Evolutionary conservation across 2,888 invertebrate genomes (phyloP), one percentile per base, ranked within the genome.

Genomic region (Tubiluchus corallicola): DNA sequence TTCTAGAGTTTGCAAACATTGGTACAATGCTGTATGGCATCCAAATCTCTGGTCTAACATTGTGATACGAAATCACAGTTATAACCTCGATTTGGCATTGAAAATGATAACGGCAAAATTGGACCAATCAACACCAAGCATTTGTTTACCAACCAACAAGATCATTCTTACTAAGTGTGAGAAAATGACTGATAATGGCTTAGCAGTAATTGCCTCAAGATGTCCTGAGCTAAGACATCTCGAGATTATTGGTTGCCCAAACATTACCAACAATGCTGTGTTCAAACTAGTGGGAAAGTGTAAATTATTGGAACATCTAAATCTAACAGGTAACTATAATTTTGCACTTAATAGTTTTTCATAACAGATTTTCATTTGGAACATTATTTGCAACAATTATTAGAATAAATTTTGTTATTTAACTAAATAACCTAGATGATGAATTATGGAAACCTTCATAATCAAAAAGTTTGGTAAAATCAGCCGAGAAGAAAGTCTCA

Each of bases 191-290:
- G 80, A 83, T 59, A 75, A 76, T 47, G 82, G 83, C 15, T 69
- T 85, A 9, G 73, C 77, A 54, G 65, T 80, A 40, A 65, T 85
- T 21, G 79, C 81, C 0, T 72, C 80, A 38, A 71, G 80, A 40
- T 85, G 84, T 64, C 78, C 83, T 1, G 80, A 82, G 59, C 66
- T 87, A 46, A 77, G 81, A 3, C 80, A 81, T 56, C 66, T 87
- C 44, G 82, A 83, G 49, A 68, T 84, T 43, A 79, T 79, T 48
- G 76, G 76, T 2, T 79, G 82, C 51, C 70, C 71, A 42, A 74
- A 74, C 47, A 71, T 85, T 54, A 77, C 81, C 42, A 82, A 83
- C 54, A 71, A 76, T 40, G 76, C 82, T 0, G 63, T 87, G 43
- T 77, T 77, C 44, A 83, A 85, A 52, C 71, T 84, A 4, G 73